Base-by-base conservation (phyloP, 1,140 invertebrate genomes). In the Drosophila ogumai region DNA sequence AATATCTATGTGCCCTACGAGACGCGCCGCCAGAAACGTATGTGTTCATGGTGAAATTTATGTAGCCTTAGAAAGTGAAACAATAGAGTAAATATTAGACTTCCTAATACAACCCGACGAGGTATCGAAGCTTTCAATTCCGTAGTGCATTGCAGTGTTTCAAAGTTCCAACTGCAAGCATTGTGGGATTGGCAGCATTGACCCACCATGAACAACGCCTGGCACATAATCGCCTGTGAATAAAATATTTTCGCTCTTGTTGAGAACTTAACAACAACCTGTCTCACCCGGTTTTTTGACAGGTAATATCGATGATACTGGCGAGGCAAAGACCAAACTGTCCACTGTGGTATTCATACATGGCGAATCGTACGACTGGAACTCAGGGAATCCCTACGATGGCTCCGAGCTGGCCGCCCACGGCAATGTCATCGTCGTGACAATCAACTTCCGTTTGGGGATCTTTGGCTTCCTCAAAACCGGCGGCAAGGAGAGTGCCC, bases 371-470 rank as follows among this genome's bases (percentile, higher is more conserved):
- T 98, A 97, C 93, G 96, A 98, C 85, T 98, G 97, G 96, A 98
- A 97, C 92, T 96, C 97, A 12, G 98, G 98, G 52, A 98, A 98
- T 94, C 95, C 97, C 6, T 98, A 99, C 93, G 98, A 99, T 93
- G 98, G 98, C 60, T 98, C 96, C 59, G 96, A 98, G 31, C 93
- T 99, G 50, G 97, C 98, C 60, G 96, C 97, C 64, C 96, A 97
- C 84, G 97, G 98, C 66, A 96, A 97, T 91, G 95, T 99, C 87
- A 97, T 99, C 90, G 98, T 99, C 69, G 96, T 99, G 91, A 98
- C 98, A 79, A 96, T 99, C 91, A 99, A 99, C 95, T 99, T 99
- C 95, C 95, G 99, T 82, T 95, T 99, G 63, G 99, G 98, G 64
- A 96, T 99, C 79, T 95, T 99, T 91, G 98, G 98, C 98, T 98